Conservation (phyloP, 2,113 vertebrate species). For the Bubalus kerabau region DNA sequence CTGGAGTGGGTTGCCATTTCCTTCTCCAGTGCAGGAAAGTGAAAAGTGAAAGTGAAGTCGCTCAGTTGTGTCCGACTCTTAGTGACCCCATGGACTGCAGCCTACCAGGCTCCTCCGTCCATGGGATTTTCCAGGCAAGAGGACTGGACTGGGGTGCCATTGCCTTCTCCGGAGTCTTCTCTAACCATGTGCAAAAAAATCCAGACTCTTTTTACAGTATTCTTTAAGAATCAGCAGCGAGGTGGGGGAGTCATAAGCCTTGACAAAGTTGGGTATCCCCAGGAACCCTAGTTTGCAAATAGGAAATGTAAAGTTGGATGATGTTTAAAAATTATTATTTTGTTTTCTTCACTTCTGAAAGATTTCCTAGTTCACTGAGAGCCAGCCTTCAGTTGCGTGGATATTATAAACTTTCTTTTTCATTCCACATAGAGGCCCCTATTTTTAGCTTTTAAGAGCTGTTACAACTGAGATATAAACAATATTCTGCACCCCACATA, state of each 20-base stretch:
- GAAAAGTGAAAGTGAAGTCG: too few species aligned
- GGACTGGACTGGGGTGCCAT: too few species aligned
- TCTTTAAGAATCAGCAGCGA: not conserved
- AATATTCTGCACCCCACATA: not conserved
- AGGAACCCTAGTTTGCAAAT: not conserved
- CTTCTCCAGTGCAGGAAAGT: too few species aligned
- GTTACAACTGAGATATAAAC: not conserved
- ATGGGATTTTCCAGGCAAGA: too few species aligned
- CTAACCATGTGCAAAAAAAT: not conserved
- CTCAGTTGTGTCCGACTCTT: too few species aligned
- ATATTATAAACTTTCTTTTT: constrained; percentile 19
- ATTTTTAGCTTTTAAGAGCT: constrained; percentile 55
- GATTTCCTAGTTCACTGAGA: constrained; percentile 1
- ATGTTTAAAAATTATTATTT: not conserved
- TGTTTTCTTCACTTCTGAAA: constrained; percentile 20
- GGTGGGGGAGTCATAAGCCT: not conserved
- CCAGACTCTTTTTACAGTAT: not conserved
- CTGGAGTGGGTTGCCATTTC: too few species aligned
- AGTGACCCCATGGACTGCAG: too few species aligned
- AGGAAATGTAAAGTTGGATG: not conserved
- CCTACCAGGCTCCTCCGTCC: too few species aligned
- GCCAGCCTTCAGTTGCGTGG: not conserved
- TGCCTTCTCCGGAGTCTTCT: not conserved
- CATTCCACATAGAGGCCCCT: not conserved
- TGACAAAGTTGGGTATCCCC: not conserved